These are phyloP conservation scores for Pseudococcus viburni DNA, from an alignment of 2,888 invertebrate genomes.

Conservation along the genomic window DNA sequence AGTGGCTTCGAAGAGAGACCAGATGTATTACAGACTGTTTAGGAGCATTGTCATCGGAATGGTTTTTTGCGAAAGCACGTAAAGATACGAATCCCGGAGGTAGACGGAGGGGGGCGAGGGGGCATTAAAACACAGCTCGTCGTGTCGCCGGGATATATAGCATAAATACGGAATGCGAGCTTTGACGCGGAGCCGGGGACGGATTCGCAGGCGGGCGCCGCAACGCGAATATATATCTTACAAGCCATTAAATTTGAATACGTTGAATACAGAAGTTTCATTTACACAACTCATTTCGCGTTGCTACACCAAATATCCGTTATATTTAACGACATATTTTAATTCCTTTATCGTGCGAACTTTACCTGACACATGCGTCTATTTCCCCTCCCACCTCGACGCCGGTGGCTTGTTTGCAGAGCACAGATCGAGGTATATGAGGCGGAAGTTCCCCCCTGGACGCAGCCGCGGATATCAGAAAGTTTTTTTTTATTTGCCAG, in stretches of 20 bases:
- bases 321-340: conserved; percentile 54
- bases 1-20: no score
- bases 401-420: not conserved
- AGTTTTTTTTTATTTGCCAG: not conserved
- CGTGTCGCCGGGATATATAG: not conserved
- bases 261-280: conserved; percentile 56
- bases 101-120: not conserved
- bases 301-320: conserved; percentile 50
- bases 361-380: conserved; percentile 38
- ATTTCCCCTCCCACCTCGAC: not conserved
- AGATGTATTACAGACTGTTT: not conserved
- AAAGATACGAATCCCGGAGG: not conserved
- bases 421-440: conserved; percentile 20
- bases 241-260: conserved; percentile 54
- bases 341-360: conserved; percentile 46
- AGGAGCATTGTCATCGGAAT: not conserved
- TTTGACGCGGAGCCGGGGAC: not conserved
- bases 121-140: not conserved
- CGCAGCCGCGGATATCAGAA: not conserved
- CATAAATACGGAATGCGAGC: not conserved
- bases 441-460: not conserved
- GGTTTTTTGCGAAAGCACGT: not conserved
- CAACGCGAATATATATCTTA: conserved; percentile 50
- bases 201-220: not conserved
- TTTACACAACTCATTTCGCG: conserved; percentile 52